A percentile compares a stretch with the other conserved stretches of the same genome.
Evolutionary conservation across 2,888 invertebrate genomes (phyloP).

Genomic region (Cylindroiulus punctatus): DNA sequence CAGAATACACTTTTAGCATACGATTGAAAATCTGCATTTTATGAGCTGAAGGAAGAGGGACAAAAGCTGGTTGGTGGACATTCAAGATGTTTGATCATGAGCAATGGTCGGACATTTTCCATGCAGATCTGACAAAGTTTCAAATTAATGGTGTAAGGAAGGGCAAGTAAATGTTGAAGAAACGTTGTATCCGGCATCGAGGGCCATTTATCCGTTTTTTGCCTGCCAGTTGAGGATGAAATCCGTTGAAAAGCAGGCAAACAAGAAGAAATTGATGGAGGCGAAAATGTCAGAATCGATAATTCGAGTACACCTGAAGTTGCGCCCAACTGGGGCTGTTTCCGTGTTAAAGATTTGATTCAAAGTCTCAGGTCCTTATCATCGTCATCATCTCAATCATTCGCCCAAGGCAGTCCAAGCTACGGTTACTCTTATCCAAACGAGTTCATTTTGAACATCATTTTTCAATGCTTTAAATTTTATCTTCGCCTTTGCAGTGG

Average conservation of each 20-base stretch:
- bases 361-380: slow-evolving; percentile 33
- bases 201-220: background rate
- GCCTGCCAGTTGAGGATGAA: background rate
- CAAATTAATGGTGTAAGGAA: background rate
- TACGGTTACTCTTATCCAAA: background rate
- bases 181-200: background rate
- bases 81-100: background rate
- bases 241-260: background rate
- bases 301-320: slow-evolving; percentile 13
- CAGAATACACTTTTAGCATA: too few relatives aligned
- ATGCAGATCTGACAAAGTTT: background rate
- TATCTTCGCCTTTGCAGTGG: background rate
- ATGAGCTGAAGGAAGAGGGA: background rate
- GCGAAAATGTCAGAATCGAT: background rate
- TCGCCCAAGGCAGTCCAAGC: background rate
- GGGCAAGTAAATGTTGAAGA: slow-evolving; percentile 8
- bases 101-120: background rate
- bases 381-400: background rate
- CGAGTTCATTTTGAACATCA: background rate
- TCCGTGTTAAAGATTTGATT: background rate
- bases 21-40: background rate
- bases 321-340: background rate
- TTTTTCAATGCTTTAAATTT: background rate
- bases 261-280: background rate
- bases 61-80: background rate